phyloP scores from a whole-genome alignment of 2,888 invertebrate species.

The Peribatodes rhomboidaria region DNA sequence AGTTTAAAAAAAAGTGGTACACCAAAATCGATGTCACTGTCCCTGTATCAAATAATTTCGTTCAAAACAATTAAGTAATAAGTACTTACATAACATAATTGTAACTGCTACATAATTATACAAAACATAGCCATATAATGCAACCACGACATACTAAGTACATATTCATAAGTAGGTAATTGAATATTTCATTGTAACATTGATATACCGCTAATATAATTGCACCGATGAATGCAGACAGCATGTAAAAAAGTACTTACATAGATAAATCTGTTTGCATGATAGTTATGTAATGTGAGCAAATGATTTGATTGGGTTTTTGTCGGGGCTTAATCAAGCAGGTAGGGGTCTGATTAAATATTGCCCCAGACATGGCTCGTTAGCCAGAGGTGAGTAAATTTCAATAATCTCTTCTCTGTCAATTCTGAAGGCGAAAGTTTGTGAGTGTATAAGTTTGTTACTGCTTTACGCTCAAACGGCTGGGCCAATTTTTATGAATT shows the following conservation, averaged over 20 bases:
- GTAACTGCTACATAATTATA: not conserved
- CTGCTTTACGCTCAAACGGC: too few species aligned
- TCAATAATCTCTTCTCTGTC: too few species aligned
- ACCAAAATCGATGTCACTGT: too few species aligned
- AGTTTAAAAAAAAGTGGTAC: too few species aligned
- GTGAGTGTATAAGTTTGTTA: too few species aligned
- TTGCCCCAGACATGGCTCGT: conserved; percentile 5
- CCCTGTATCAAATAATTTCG: too few species aligned
- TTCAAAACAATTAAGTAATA: not conserved
- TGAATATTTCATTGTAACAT: not conserved
- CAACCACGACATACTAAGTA: not conserved
- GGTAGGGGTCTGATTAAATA: conserved; percentile 13
- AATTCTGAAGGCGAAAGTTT: too few species aligned
- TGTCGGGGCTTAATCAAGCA: conserved; percentile 16
- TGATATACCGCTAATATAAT: conserved; percentile 36
- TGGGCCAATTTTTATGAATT: too few species aligned
- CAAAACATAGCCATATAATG: not conserved
- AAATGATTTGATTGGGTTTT: conserved; percentile 26
- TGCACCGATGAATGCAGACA: conserved; percentile 35
- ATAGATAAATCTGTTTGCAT: conserved; percentile 40
- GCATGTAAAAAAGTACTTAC: conserved; percentile 9
- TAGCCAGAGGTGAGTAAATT: not conserved
- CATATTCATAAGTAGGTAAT: not conserved
- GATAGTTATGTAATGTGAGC: conserved; percentile 37
- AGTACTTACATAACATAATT: not conserved